A percentile compares a stretch with the other conserved stretches of the same genome.
Conservation (phyloP, 2,113 vertebrate species). For the Anhinga rufa region DNA sequence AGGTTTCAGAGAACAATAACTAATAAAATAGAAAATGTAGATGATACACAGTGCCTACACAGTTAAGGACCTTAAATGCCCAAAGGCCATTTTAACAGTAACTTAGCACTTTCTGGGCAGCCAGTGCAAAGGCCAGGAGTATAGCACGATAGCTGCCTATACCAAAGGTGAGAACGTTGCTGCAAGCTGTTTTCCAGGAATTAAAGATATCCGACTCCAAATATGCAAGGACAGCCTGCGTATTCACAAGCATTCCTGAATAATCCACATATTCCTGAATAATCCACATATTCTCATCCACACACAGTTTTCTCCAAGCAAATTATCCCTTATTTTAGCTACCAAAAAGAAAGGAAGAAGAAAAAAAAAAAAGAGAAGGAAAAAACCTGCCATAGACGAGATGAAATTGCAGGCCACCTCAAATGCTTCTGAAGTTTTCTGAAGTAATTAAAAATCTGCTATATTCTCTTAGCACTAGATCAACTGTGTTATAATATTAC, state of each 20-base stretch:
- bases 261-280: neutral
- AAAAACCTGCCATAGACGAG: neutral
- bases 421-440: neutral
- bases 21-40: neutral
- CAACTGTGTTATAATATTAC: neutral
- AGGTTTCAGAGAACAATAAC: neutral
- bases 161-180: neutral
- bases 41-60: neutral
- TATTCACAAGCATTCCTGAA: neutral
- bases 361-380: neutral
- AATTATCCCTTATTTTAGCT: neutral
- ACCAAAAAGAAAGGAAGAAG: neutral
- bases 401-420: neutral
- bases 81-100: neutral
- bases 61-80: neutral
- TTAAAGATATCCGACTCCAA: neutral
- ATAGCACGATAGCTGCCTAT: neutral
- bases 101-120: neutral
- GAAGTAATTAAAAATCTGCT: neutral
- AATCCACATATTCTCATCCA: neutral
- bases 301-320: neutral
- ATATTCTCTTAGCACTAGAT: neutral
- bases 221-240: neutral
- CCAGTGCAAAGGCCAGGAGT: neutral
- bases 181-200: neutral